Evolutionary conservation across 2,888 invertebrate genomes (phyloP).

Genomic region (Thumatha senex): DNA sequence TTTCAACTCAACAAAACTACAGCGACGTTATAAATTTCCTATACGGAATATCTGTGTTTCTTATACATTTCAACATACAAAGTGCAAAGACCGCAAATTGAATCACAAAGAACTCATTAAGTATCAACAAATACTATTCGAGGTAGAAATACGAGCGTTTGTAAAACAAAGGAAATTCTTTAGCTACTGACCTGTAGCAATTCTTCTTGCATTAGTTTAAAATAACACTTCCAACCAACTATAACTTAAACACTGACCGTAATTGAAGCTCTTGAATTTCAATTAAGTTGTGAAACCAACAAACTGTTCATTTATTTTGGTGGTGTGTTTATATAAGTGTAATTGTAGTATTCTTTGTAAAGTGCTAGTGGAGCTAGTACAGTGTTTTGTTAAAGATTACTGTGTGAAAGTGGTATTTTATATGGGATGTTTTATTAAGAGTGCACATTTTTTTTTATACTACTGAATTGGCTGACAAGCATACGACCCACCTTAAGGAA

Average conservation of each 20-base stretch:
- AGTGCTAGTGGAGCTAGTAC: no score
- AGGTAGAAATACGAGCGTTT: neutral
- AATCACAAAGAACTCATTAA: neutral
- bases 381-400: no score
- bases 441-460: no score
- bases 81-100: neutral
- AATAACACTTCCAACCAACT: slow-evolving; percentile 30
- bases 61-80: no score
- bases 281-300: slow-evolving; percentile 18
- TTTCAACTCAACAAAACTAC: no score
- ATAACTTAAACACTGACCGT: slow-evolving; percentile 18
- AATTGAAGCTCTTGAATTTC: slow-evolving; percentile 29
- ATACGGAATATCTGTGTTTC: no score
- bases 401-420: no score
- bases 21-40: no score
- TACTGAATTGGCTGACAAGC: no score
- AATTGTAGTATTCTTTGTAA: neutral
- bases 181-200: slow-evolving; percentile 15
- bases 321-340: neutral
- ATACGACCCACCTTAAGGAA: no score
- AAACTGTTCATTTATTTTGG: neutral
- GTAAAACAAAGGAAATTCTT: neutral
- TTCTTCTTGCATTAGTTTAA: slow-evolving; percentile 19
- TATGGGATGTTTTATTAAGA: no score
- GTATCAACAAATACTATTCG: neutral